Conservation (phyloP, 2,888 invertebrate species). For the Lasioglossum zephyrum region DNA sequence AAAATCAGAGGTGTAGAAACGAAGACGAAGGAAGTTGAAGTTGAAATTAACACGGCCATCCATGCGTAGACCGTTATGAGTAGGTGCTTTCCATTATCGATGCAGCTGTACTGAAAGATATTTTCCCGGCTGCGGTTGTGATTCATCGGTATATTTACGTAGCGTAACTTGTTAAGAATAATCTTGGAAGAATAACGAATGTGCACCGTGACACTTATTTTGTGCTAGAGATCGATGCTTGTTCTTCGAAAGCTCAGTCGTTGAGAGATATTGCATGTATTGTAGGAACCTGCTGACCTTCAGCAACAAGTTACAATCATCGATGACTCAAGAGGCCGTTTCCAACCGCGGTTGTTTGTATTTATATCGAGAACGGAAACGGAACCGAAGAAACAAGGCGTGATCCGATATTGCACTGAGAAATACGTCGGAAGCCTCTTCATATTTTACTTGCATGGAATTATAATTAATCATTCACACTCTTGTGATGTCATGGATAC, state of each 20-base stretch:
- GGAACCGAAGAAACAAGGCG: not conserved
- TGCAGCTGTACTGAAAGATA: not conserved
- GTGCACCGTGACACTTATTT: conserved; percentile 5
- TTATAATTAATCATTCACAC: too few species aligned
- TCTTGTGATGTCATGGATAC: too few species aligned
- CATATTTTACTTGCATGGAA: not conserved
- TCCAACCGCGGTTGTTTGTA: conserved; percentile 31
- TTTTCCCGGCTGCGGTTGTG: conserved; percentile 21
- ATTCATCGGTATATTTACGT: conserved; percentile 48
- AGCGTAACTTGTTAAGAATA: conserved; percentile 23
- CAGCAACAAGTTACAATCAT: conserved; percentile 27
- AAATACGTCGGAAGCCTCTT: not conserved
- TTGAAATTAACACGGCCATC: conserved; percentile 33
- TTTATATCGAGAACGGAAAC: conserved; percentile 65
- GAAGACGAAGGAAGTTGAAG: conserved; percentile 34
- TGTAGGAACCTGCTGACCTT: conserved; percentile 30
- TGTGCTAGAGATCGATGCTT: conserved; percentile 6
- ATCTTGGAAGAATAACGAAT: conserved; percentile 44
- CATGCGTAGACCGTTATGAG: conserved; percentile 15
- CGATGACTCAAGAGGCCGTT: conserved; percentile 48
- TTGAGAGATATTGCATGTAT: conserved; percentile 11
- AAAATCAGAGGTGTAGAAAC: not conserved
- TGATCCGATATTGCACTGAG: not conserved
- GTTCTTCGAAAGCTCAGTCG: not conserved
- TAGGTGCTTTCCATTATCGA: conserved; percentile 19